Evolutionary conservation across 2,888 invertebrate species (phyloP).

Genomic region (Drosophila meridiana): DNA sequence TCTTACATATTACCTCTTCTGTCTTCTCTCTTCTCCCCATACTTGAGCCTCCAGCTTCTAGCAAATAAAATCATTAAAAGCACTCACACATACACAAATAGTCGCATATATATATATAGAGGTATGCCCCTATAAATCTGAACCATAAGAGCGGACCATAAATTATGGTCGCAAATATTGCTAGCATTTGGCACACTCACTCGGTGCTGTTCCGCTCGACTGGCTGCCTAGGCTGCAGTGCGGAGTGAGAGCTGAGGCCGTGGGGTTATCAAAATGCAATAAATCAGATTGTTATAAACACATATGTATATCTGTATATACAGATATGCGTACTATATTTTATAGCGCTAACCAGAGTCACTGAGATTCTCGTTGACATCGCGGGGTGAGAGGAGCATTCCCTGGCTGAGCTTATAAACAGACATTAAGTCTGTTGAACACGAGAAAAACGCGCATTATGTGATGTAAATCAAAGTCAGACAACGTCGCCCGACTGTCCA

Average conservation of each 20-base stretch:
- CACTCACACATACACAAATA: conserved; percentile 31
- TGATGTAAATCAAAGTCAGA: conserved; percentile 69
- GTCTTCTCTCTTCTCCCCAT: neutral
- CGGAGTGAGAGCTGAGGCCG: conserved; percentile 34
- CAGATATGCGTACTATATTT: conserved; percentile 15
- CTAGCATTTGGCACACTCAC: conserved; percentile 65
- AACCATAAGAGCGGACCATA: conserved; percentile 56
- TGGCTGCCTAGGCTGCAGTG: conserved; percentile 23
- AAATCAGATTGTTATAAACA: conserved; percentile 73
- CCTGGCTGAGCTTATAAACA: conserved; percentile 60
- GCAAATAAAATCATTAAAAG: conserved; percentile 70
- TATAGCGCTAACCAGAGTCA: conserved; percentile 50
- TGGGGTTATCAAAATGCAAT: conserved; percentile 79
- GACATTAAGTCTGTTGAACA: conserved; percentile 79
- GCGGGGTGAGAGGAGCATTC: neutral
- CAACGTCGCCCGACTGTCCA: conserved; percentile 55
- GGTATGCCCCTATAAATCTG: conserved; percentile 58
- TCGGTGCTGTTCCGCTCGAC: conserved; percentile 56
- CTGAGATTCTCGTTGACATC: conserved; percentile 37
- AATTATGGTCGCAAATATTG: conserved; percentile 74
- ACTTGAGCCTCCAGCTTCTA: conserved; percentile 24
- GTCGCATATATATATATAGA: conserved; percentile 8
- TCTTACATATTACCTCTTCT: no score
- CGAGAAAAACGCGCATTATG: conserved; percentile 73
- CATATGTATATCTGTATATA: conserved; percentile 7